Evolutionary conservation across 2,113 vertebrate species (phyloP).

Genomic region (Rhabdomys dilectus): DNA sequence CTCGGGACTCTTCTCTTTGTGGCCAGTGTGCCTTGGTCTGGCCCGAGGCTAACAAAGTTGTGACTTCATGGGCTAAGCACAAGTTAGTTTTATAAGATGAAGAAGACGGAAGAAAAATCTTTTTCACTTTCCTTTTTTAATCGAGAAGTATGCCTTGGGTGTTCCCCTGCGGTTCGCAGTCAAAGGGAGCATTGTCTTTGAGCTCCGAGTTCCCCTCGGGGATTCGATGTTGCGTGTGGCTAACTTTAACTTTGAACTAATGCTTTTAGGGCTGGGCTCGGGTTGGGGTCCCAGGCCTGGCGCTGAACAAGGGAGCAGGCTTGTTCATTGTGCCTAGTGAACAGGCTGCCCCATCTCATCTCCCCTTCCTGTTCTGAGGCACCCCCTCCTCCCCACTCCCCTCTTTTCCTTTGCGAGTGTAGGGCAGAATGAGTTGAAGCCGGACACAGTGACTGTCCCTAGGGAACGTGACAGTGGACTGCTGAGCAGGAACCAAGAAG

Average conservation of each 20-base stretch:
- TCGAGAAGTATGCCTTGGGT: slow-evolving; percentile 80
- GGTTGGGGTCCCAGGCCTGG: slow-evolving; percentile 69
- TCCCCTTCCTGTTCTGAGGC: slow-evolving; percentile 19
- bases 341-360: accelerated
- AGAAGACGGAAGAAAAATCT: slow-evolving; percentile 68
- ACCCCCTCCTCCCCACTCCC: not conserved
- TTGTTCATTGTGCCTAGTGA: slow-evolving; percentile 64
- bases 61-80: slow-evolving; percentile 75
- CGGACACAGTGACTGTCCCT: accelerated
- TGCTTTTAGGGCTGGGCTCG: slow-evolving; percentile 64
- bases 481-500: accelerated
- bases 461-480: not conserved
- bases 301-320: slow-evolving; percentile 58
- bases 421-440: not conserved
- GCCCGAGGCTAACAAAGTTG: slow-evolving; percentile 53
- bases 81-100: slow-evolving; percentile 82
- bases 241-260: slow-evolving; percentile 82
- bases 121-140: slow-evolving; percentile 86
- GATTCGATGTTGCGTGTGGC: slow-evolving; percentile 72
- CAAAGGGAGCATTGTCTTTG: slow-evolving; percentile 84
- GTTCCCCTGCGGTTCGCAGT: slow-evolving; percentile 87
- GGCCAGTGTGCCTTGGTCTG: slow-evolving; percentile 42
- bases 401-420: not conserved
- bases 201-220: slow-evolving; percentile 62
- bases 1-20: not conserved